Conservation (phyloP, 2,888 invertebrate genomes). For the Nephrotoma guestfalica region DNA sequence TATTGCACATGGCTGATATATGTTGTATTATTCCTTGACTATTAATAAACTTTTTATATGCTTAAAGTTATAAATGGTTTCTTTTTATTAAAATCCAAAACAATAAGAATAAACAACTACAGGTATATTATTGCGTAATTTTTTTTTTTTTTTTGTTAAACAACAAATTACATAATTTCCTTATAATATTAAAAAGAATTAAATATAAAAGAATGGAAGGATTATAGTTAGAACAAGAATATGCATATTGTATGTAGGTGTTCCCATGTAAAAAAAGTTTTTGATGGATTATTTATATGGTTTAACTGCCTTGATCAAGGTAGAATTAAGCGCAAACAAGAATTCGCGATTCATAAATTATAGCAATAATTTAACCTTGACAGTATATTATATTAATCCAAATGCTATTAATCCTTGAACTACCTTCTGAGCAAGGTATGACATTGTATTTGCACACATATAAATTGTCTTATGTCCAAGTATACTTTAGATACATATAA, state of each 20-base stretch:
- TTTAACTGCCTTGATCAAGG: not conserved
- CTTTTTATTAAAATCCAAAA: too few species aligned
- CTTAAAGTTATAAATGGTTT: too few species aligned
- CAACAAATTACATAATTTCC: not conserved
- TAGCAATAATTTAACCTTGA: not conserved
- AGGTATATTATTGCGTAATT: too few species aligned
- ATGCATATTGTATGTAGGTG: not conserved
- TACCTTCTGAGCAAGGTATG: not conserved
- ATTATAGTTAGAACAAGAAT: not conserved
- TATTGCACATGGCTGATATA: too few species aligned
- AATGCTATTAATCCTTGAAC: not conserved
- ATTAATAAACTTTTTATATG: too few species aligned
- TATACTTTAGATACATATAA: not conserved
- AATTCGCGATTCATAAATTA: not conserved
- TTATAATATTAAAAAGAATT: not conserved
- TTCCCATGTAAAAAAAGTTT: not conserved
- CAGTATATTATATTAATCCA: not conserved
- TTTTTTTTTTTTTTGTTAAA: not conserved
- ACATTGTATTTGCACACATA: not conserved
- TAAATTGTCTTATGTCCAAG: not conserved
- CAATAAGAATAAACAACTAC: too few species aligned
- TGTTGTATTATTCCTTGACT: too few species aligned
- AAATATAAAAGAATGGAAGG: not conserved
- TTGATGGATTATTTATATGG: not conserved
- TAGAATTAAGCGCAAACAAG: not conserved